Evolutionary conservation across 1,140 invertebrate species (phyloP).

Genomic region (Penaeus japonicus): DNA sequence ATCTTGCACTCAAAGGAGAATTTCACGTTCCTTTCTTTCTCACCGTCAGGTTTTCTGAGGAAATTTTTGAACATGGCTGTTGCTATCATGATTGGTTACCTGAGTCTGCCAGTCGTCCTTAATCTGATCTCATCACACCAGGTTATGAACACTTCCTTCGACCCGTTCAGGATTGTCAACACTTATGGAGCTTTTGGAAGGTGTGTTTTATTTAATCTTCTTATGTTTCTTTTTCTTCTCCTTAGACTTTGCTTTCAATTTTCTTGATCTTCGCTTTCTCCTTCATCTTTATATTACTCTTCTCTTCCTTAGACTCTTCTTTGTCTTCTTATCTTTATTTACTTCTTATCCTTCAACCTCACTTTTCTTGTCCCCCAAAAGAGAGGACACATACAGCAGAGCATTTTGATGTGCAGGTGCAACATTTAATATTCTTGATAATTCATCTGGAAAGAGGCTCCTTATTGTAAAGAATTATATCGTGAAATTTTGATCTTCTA

Average conservation of each 20-base stretch:
- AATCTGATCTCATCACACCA: conserved; percentile 65
- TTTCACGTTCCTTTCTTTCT: neutral
- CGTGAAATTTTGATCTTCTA: too few species aligned
- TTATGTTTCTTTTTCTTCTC: conserved; percentile 13
- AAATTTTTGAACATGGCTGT: conserved; percentile 61
- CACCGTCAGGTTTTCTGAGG: conserved; percentile 33
- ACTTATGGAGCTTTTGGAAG: conserved; percentile 68
- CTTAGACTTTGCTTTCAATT: neutral
- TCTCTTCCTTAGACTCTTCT: too few species aligned
- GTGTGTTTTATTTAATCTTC: conserved; percentile 55
- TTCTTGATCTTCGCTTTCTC: too few species aligned
- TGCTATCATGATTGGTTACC: conserved; percentile 63
- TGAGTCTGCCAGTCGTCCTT: conserved; percentile 66
- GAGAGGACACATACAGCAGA: too few species aligned
- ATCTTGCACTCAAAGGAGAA: neutral
- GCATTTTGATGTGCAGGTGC: too few species aligned
- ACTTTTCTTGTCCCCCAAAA: too few species aligned
- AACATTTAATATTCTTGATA: too few species aligned
- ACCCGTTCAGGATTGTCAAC: conserved; percentile 66
- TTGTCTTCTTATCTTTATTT: too few species aligned
- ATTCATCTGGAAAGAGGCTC: too few species aligned
- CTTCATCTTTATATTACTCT: too few species aligned
- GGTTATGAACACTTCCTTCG: conserved; percentile 67
- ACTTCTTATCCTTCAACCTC: too few species aligned
- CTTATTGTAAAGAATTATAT: too few species aligned